Base-by-base conservation (phyloP, 2,888 invertebrate genomes). In the Lasioglossum vierecki region DNA sequence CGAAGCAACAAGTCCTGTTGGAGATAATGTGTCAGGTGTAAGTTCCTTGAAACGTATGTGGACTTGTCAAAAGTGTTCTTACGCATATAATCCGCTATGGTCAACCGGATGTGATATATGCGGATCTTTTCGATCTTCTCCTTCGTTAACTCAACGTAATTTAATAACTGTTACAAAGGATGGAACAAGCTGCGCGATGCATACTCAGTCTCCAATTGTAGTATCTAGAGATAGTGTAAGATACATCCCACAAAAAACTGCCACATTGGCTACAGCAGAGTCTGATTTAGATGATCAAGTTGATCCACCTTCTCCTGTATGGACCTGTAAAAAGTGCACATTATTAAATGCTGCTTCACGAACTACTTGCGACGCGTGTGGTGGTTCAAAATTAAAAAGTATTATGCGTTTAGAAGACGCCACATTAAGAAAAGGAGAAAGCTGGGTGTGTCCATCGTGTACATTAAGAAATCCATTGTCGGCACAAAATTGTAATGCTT, bases 281-380 rank as follows among this genome's bases (percentile, higher is more conserved):
- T 94, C 94, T 6, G 95, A 95, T 86, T 93, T 97, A 80, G 97
- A 97, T 76, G 97, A 97, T 89, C 97, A 97, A 90, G 95, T 97
- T 4, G 94, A 94, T 46, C 88, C 87, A 30, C 88, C 91, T 0
- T 90, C 89, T 39, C 92, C 93, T 0, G 91, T 90, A 4, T 99
- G 99, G 99, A 96, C 98, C 22, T 99, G 99, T 94, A 96, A 96
- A 87, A 98, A 98, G 91, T 99, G 99, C 94, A 99, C 99, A 2
- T 95, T 98, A 82, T 96, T 98, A 41, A 99, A 99, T 95, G 96
- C 97, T 30, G 95, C 96, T 0, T 95, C 96, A 39, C 96, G 97
- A 0, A 96, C 96, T 84, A 97, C 97, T 0, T 99, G 99, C 94
- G 97, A 97, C 18, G 98, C 98, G 0, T 99, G 99, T 94, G 98